Base-by-base conservation (phyloP, 2,113 vertebrate species). In the Eonycteris spelaea region DNA sequence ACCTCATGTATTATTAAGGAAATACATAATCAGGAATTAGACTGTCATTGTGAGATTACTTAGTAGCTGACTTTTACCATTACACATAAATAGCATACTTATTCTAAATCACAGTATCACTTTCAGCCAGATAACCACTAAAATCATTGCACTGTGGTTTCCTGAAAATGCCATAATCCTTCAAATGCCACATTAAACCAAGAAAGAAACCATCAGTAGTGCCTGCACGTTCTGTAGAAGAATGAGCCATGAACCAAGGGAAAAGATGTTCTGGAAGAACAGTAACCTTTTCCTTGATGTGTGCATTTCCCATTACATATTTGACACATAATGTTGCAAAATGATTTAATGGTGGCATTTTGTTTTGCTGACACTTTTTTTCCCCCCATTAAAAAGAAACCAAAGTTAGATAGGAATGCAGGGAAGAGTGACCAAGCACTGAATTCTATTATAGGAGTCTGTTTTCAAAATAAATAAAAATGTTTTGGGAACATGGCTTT, bases 281-380 rank as follows among this genome's bases (percentile, higher is more conserved):
- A 98, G 98, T 99, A 99, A 99, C 99, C 99, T 99, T 99, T 99
- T 97, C 96, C 71, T 98, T 98, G 98, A 99, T 99, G 98, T 99
- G 98, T 98, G 98, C 98, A 90, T 98, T 99, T 99, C 98, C 99
- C 98, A 99, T 99, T 99, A 99, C 97, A 95, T 98, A 98, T 98
- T 98, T 99, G 99, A 99, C 99, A 99, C 96, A 95, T 98, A 99
- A 99, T 98, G 97, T 97, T 98, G 95, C 95, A 98, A 98, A 98
- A 99, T 99, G 99, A 99, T 99, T 99, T 99, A 99, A 99, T 98
- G 98, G 98, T 98, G 99, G 99, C 99, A 99, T 99, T 99, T 99
- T 99, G 98, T 99, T 99, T 99, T 99, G 99, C 99, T 99, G 99
- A 99, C 99, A n/a, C n/a, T n/a, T n/a, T n/a, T n/a, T n/a, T 40